Base-by-base conservation (phyloP, 2,113 vertebrate species). In the Esox niger region DNA sequence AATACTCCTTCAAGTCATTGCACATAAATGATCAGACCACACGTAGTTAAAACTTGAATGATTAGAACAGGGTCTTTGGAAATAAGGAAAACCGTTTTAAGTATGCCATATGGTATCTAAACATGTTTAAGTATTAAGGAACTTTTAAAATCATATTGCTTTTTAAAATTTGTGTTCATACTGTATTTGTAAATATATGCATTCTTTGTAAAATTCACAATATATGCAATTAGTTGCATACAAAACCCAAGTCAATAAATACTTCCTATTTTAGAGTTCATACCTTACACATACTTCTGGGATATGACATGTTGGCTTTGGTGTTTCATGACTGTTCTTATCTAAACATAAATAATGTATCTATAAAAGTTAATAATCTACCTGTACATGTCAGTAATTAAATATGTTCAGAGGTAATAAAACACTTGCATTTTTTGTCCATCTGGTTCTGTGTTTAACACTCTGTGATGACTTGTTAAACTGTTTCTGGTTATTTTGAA, bases 271-370 rank as follows among this genome's bases (percentile, higher is more conserved):
- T 21, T 52, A 3, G n/a, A 52, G n/a, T 5, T 52, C 47, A 21
- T 52, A 52, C 47, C 38, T 52, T 52, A 6, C n/a, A 21, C 47
- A 52, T 21, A 52, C 20, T n/a, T 52, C 47, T 52, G 47, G 71
- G 71, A 75, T 66, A 71, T 58, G 31, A 74, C 72, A 35, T 66
- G 43, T 65, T 67, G 64, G 47, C 62, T 78, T 81, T 74, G 84
- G 66, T 76, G 81, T 76, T 78, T 63, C 81, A 79, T 25, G 55
- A 78, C 84, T 80, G 80, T 76, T 83, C 86, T 89, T 90, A 90
- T 91, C 88, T 85, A 80, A 84, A 90, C 86, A 91, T 91, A 91
- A 92, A 92, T 91, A 92, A 87, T 91, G 85, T 73, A 77, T 74
- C 79, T 81, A 67, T 88, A 91, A 89, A 90, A 72, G 84, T 88